Evolutionary conservation across 2,888 invertebrate genomes (phyloP).

Genomic region (Ceramica pisi): DNA sequence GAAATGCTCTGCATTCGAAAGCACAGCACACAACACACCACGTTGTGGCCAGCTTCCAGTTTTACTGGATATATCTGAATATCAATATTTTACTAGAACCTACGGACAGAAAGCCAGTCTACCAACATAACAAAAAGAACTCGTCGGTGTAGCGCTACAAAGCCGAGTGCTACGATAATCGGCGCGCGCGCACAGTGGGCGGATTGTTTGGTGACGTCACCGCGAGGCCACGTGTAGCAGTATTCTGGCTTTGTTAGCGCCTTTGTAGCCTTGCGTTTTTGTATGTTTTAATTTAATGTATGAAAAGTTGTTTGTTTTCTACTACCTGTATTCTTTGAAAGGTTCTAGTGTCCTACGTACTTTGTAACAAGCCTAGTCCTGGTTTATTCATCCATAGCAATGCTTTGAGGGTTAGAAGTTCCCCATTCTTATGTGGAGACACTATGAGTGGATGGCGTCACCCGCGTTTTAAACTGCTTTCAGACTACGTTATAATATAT

Average conservation of each 20-base stretch:
- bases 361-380: too few species aligned
- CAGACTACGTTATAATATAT: too few species aligned
- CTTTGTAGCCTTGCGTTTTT: constrained; percentile 42
- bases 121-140: constrained; percentile 35
- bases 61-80: too few species aligned
- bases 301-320: not conserved
- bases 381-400: not conserved
- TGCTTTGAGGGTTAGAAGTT: not conserved
- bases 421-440: not conserved
- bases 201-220: constrained; percentile 51
- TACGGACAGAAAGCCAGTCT: not conserved
- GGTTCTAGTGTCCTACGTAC: not conserved
- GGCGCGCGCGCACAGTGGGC: constrained; percentile 53
- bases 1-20: too few species aligned
- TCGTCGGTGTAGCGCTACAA: constrained; percentile 45
- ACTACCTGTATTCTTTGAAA: not conserved
- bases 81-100: too few species aligned
- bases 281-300: too few species aligned
- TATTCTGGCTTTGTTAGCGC: constrained; percentile 6
- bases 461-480: too few species aligned
- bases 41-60: too few species aligned
- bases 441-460: too few species aligned
- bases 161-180: constrained; percentile 46
- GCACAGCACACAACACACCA: too few species aligned
- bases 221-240: constrained; percentile 44